phyloP scores from a whole-genome alignment of 2,888 invertebrate genomes.

The Suillia variegata region DNA sequence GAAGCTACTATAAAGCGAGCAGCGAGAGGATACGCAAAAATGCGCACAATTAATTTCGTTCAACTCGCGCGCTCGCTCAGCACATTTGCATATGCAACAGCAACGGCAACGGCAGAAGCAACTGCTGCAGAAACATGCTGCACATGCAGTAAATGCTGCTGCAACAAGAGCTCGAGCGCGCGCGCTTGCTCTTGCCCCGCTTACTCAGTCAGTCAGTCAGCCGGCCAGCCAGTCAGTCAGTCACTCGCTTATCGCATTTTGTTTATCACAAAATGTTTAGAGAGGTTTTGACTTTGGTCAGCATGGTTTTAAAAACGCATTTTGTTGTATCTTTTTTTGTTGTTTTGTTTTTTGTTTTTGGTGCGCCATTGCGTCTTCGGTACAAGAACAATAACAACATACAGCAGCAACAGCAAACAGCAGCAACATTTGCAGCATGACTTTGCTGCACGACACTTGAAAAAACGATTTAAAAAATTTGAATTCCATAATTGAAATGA shows the following conservation, averaged over 20 bases:
- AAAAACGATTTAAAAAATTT: too few relatives aligned
- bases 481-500: too few relatives aligned
- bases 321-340: constrained; percentile 19
- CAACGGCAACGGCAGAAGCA: background rate
- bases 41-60: constrained; percentile 3
- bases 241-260: background rate
- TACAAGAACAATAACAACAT: constrained; percentile 5
- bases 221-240: background rate
- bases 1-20: too few relatives aligned
- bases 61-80: background rate
- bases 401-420: constrained; percentile 20
- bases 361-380: too few relatives aligned
- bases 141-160: background rate
- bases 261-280: constrained; percentile 3
- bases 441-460: too few relatives aligned
- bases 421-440: constrained; percentile 16
- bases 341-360: too few relatives aligned
- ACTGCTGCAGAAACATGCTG: background rate
- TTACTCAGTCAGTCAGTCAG: too few relatives aligned
- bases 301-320: constrained; percentile 45
- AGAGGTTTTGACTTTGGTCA: constrained; percentile 16
- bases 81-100: constrained; percentile 3
- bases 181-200: too few relatives aligned
- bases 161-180: background rate
- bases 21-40: background rate